Conservation (phyloP, 1,140 invertebrate species). For the Drosophila persimilis region DNA sequence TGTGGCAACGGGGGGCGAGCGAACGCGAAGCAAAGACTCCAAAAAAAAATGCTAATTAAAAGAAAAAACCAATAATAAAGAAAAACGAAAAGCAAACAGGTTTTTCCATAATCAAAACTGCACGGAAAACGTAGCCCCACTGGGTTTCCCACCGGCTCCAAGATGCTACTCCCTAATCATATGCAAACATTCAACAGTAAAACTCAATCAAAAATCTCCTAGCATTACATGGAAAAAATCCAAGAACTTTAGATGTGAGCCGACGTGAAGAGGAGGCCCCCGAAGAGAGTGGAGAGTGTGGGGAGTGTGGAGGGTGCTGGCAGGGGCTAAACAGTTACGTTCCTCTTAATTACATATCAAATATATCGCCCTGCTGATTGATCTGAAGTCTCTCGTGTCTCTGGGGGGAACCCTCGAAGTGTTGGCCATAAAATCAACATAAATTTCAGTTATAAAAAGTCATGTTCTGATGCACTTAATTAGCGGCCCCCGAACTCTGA, state of each 20-base stretch:
- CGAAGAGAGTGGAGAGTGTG: no score
- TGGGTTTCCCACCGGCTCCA: constrained; percentile 29
- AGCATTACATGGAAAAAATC: constrained; percentile 38
- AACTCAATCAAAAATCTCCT: constrained; percentile 70
- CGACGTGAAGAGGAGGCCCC: neutral
- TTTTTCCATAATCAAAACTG: constrained; percentile 48
- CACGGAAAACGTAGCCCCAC: constrained; percentile 30
- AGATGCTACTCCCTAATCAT: constrained; percentile 54
- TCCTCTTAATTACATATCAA: constrained; percentile 79
- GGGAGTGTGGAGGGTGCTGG: no score
- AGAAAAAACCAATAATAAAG: constrained; percentile 24
- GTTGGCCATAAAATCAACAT: constrained; percentile 72
- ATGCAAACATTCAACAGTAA: constrained; percentile 62
- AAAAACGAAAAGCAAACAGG: constrained; percentile 21
- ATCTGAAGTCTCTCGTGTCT: constrained; percentile 30
- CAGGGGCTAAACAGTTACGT: constrained; percentile 48
- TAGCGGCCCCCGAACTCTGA: constrained; percentile 49
- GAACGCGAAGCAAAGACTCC: neutral
- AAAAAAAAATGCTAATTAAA: constrained; percentile 55
- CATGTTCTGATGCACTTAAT: constrained; percentile 80
- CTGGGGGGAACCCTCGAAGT: constrained; percentile 25
- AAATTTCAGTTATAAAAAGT: constrained; percentile 81
- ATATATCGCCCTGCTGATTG: constrained; percentile 73
- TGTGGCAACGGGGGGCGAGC: constrained; percentile 34
- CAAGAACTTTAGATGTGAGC: constrained; percentile 46